Evolutionary conservation across 2,888 invertebrate species (phyloP).

Genomic region (Megastigmus dorsalis): DNA sequence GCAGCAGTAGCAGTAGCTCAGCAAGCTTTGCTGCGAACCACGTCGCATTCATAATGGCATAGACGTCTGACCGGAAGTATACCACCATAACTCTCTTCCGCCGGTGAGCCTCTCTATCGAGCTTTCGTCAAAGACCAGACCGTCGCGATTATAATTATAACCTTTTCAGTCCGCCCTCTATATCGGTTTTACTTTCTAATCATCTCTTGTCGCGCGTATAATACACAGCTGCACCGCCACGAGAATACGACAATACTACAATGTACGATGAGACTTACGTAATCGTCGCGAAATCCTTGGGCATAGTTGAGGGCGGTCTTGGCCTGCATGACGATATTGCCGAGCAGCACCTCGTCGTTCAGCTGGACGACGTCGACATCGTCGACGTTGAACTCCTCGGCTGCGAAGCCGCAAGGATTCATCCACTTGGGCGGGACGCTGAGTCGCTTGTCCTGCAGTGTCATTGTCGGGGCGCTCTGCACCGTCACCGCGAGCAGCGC

Average conservation of each 20-base stretch:
- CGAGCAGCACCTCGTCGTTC: constrained; percentile 71
- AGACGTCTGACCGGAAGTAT: constrained; percentile 66
- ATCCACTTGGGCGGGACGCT: constrained; percentile 75
- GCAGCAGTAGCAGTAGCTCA: too few species aligned
- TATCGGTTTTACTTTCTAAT: constrained; percentile 26
- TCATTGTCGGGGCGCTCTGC: constrained; percentile 69
- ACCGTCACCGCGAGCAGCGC: constrained; percentile 66
- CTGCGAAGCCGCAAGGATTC: constrained; percentile 75
- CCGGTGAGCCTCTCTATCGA: constrained; percentile 40
- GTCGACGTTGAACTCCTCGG: constrained; percentile 67
- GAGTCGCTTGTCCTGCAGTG: constrained; percentile 64
- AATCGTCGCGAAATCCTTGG: constrained; percentile 73
- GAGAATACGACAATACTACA: too few species aligned
- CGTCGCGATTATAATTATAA: constrained; percentile 26
- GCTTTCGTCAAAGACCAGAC: not conserved
- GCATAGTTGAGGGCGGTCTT: constrained; percentile 74
- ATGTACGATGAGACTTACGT: constrained; percentile 77
- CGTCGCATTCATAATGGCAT: constrained; percentile 27
- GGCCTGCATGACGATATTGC: constrained; percentile 74
- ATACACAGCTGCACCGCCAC: not conserved
- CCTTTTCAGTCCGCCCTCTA: not conserved
- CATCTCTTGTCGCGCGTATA: not conserved
- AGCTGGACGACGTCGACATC: constrained; percentile 68
- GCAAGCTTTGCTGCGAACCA: too few species aligned
- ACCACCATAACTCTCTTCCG: constrained; percentile 69